Percentiles rank a stretch among this genome's conserved stretches.
Conservation (phyloP, 2,888 invertebrate genomes). For the Chironomus tentans region DNA sequence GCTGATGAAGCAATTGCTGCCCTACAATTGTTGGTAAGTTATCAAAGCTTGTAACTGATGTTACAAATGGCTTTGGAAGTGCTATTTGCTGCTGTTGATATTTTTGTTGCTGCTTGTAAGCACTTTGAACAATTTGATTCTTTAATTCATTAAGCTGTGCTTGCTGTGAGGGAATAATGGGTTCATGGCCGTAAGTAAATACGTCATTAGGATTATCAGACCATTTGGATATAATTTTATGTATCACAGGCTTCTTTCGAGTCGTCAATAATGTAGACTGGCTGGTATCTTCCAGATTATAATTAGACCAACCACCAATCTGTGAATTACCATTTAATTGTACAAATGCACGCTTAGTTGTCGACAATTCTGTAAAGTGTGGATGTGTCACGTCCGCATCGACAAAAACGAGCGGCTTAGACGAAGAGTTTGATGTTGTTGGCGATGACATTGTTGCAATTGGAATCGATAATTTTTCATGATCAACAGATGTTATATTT, state of each 20-base stretch:
- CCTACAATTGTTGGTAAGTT: neutral
- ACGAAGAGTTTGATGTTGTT: neutral
- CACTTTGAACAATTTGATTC: neutral
- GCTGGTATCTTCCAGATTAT: neutral
- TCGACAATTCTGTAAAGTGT: neutral
- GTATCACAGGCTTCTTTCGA: slow-evolving; percentile 16
- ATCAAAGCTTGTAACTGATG: neutral
- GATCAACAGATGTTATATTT: neutral
- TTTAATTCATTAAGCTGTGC: slow-evolving; percentile 1
- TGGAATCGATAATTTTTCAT: neutral
- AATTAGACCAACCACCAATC: neutral
- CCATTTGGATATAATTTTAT: slow-evolving; percentile 26
- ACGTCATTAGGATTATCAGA: slow-evolving; percentile 23
- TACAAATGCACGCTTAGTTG: neutral
- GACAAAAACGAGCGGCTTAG: neutral
- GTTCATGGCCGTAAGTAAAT: neutral
- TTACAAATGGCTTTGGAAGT: too few relatives aligned
- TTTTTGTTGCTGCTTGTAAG: neutral
- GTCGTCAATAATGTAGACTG: neutral
- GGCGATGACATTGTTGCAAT: neutral
- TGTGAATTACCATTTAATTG: neutral
- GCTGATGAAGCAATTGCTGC: slow-evolving; percentile 11
- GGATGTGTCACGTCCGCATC: neutral
- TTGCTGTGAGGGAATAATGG: neutral
- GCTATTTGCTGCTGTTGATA: too few relatives aligned